These are phyloP conservation scores for Otolemur crassicaudatus DNA, from an alignment of 2,797 vertebrate genomes.

Conservation along the genomic window DNA sequence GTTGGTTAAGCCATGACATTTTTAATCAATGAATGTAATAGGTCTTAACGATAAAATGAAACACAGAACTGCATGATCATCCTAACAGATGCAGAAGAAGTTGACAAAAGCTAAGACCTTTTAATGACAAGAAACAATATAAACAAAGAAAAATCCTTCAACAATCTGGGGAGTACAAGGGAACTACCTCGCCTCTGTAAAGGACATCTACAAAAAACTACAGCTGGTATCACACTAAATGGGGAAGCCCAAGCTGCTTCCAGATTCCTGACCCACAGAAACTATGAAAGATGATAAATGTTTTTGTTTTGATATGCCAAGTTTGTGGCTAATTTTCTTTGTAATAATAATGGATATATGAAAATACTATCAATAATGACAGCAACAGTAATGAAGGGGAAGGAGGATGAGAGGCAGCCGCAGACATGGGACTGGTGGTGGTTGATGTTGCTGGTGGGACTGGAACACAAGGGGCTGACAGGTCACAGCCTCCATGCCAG, in stretches of 20 bases:
- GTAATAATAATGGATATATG: background rate
- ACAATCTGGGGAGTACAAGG: background rate
- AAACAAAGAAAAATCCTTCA: background rate
- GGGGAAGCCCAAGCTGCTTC: background rate
- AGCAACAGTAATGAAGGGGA: background rate
- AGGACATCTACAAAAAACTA: background rate
- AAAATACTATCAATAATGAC: background rate
- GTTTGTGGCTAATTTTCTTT: background rate
- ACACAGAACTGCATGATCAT: background rate
- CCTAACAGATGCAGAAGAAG: background rate
- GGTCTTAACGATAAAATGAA: background rate
- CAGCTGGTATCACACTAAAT: background rate
- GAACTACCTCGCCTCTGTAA: background rate
- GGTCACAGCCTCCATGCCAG: background rate
- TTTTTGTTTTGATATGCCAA: background rate
- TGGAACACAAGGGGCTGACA: rapidly evolving
- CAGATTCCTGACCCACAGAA: background rate
- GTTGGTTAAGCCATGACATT: too few species aligned
- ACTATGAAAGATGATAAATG: background rate
- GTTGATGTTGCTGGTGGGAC: rapidly evolving
- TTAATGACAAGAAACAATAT: background rate
- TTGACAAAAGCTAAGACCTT: background rate
- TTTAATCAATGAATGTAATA: background rate
- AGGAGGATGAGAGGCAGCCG: rapidly evolving
- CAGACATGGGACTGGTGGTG: background rate